Base-by-base conservation (phyloP, 2,797 vertebrate species). In the Pseudomugil tenellus region DNA sequence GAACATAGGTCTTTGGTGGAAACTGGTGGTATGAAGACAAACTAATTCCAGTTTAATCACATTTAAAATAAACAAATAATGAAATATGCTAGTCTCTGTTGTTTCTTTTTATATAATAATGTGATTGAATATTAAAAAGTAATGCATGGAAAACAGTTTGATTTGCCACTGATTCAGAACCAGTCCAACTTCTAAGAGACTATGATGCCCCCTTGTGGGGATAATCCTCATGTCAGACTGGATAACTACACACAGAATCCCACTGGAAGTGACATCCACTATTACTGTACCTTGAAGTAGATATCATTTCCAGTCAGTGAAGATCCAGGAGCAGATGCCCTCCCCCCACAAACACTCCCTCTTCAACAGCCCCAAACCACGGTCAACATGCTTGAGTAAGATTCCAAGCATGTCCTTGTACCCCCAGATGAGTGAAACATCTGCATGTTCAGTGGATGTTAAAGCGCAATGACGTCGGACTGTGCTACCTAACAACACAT, bases 221-320 rank as follows among this genome's bases (percentile, higher is more conserved):
- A 6, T 29, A 12, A 29, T 1, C 7, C 14, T 35, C 19, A 41
- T 8, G 7, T 53, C 16, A 56, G 13, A 29, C 25, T 72, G 32
- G 21, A 14, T 57, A 54, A 13, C 14, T 28, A 51, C 5, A 34
- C 53, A 21, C 0, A 21, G 12, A 52, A 25, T 63, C 55, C 35
- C 39, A 34, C 25, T 21, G 21, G 16, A 61, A 67, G 9, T 37
- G 1, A 29, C 34, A 25, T 9, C 43, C 46, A 49, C n/a, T 67
- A 17, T 58, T 58, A 76, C 74, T 66, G 71, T 86, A 88, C 80
- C 82, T 86, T 82, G 48, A 79, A 11, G 43, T 25, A 69, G 52
- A 82, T 52, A 58, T 28, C 53, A 69, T 64, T 49, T 60, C 32
- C 58, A 70, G 32, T 14, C 75, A 76, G 49, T 66, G 34, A 72